Base-by-base conservation (phyloP, 2,113 vertebrate genomes). In the Corynorhinus townsendii region DNA sequence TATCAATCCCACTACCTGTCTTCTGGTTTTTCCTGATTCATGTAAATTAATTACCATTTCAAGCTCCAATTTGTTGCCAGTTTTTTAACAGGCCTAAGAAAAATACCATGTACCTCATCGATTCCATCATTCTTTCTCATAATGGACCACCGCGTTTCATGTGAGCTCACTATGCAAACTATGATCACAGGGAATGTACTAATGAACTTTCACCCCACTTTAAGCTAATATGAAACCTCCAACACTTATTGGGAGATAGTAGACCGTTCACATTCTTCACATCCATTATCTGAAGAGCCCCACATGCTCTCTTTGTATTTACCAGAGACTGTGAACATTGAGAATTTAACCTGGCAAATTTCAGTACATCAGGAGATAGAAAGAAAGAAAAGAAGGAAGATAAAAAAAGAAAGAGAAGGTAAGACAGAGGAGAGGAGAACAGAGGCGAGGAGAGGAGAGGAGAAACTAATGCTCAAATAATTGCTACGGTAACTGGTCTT, bases 1-100 rank as follows among this genome's bases (percentile, higher is more conserved):
- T 45, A 91, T 85, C 90, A 96, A 69, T 75, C 38, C 66, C 7
- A 33, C 33, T 69, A 26, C n/a, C 83, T 91, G 16, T 64, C 64
- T 20, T 64, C 66, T 79, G 54, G 15, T 79, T 93, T 89, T 81
- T 84, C 43, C 47, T 89, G 71, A 87, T 87, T 97, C 62, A 17
- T 3, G 40, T 64, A 30, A 82, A 85, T 94, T 89, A 84, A 87
- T 85, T 95, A 88, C 88, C 11, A 66, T 77, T 90, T 43, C 85
- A 75, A 81, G 22, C 4, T 45, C 28, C 59, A 91, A 33, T 73
- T 89, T 90, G 54, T 86, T 77, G 19, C 24, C 40, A 45, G 76
- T 94, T 22, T 66, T 73, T 76, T 81, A 95, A 33, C 3, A 86
- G 56, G 30, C 24, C 35, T 82, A 94, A 93, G 22, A 16, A 5